Base-by-base conservation (phyloP, 2,888 invertebrate genomes). In the Lasiommata megera region DNA sequence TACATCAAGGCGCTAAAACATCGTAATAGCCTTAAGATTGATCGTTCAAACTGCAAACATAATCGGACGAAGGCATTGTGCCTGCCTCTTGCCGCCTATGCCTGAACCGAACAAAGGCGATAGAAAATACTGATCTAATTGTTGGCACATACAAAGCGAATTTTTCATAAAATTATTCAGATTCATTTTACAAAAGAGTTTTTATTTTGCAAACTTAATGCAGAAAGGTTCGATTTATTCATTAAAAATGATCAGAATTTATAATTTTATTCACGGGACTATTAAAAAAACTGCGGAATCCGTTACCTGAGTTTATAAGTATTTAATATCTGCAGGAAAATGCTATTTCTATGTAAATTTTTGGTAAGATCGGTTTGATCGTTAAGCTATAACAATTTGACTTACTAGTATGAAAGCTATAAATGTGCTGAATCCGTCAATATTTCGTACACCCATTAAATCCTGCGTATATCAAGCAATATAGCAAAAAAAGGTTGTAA, bases 1-100 rank as follows among this genome's bases (percentile, higher is more conserved):
- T 89, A 89, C 87, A 88, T 88, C 86, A 85, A 83, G 84, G 80
- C 84, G 86, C 84, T 88, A 88, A 88, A 87, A 84, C 87, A 88
- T 86, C 82, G 81, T 87, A 88, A 88, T 88, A 84, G 86, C 76
- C 80, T 73, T 76, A 81, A 88, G 88, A 89, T 89, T 88, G 88
- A 89, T 89, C 81, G 85, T 84, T 80, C 70, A 69, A 76, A 79
- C 75, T 81, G 78, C 80, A 79, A 74, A 80, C 76, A 81, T 82
- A 84, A 86, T 85, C 66, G 70, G 72, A 73, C 67, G 73, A 63
- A 69, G 75, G 76, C 75, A 79, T 84, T 83, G 80, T 84, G 67
- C 67, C 67, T 65, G 59, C 58, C 62, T 56, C 61, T 52, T 61
- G 56, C 57, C 63, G 61, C 63, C 56, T 66, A 67, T 78, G 77